Evolutionary conservation across 2,797 vertebrate genomes (phyloP).

Genomic region (Enteromius viviparus): DNA sequence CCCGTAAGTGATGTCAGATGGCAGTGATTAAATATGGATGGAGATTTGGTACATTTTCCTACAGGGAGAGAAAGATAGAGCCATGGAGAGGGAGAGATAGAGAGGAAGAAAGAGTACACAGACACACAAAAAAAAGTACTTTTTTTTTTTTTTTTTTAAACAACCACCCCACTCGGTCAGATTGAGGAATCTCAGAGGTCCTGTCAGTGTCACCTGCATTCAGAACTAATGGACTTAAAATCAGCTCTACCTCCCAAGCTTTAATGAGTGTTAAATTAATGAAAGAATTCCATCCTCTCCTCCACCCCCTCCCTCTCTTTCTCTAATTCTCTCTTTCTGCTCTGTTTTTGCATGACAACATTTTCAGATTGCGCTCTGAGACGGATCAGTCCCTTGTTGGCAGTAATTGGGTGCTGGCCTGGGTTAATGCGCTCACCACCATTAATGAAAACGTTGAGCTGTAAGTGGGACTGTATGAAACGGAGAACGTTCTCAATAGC

Average conservation of each 20-base stretch:
- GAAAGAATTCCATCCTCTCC: conserved; percentile 78
- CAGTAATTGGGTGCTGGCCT: conserved; percentile 99
- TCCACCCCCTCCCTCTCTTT: conserved; percentile 66
- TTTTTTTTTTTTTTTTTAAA: conserved; percentile 57
- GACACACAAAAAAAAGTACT: conserved; percentile 65
- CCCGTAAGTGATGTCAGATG: conserved; percentile 70
- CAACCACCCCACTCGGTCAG: conserved; percentile 75
- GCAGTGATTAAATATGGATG: conserved; percentile 83
- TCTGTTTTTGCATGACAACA: conserved; percentile 92
- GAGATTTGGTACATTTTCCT: conserved; percentile 70
- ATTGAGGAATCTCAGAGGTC: conserved; percentile 85
- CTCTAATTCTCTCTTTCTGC: conserved; percentile 62
- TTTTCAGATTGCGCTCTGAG: conserved; percentile 96
- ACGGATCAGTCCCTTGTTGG: conserved; percentile 98
- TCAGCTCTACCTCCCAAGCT: conserved; percentile 86
- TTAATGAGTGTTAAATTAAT: conserved; percentile 93
- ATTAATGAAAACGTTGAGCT: conserved; percentile 99
- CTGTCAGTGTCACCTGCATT: conserved; percentile 85
- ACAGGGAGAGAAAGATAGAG: conserved; percentile 49
- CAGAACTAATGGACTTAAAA: conserved; percentile 94
- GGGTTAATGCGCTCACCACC: conserved; percentile 99
- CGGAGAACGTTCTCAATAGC: conserved; percentile 96
- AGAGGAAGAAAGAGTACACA: conserved; percentile 26
- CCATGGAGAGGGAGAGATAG: not conserved
- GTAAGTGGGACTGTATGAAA: conserved; percentile 98